Conservation (phyloP, 1,140 invertebrate species). For the Zaprionus inermis region DNA sequence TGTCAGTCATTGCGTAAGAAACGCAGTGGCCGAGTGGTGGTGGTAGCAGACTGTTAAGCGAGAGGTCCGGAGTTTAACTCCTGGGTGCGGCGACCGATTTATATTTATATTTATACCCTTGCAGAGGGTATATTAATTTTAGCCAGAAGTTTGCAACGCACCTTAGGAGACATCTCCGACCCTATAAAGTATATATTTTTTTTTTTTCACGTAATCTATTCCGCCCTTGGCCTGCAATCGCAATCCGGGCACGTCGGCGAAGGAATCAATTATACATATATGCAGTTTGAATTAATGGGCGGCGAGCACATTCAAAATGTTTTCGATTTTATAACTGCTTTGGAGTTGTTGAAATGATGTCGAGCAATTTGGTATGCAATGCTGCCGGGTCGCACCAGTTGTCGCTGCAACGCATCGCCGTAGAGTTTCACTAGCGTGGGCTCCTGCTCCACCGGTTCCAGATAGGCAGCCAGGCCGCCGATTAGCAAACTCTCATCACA, state of each 20-base stretch:
- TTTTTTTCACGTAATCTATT: constrained; percentile 34
- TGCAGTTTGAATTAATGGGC: constrained; percentile 21
- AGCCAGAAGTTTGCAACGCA: no score
- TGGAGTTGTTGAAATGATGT: constrained; percentile 86
- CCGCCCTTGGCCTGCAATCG: not conserved
- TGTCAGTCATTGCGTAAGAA: no score
- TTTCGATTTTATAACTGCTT: constrained; percentile 52
- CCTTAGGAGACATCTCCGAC: no score
- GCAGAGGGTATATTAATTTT: no score
- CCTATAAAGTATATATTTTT: constrained; percentile 27
- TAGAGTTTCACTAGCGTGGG: constrained; percentile 88
- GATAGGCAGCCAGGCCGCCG: constrained; percentile 86
- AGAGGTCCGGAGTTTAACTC: no score
- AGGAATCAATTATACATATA: constrained; percentile 21
- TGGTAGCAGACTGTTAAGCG: no score
- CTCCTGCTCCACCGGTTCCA: constrained; percentile 88
- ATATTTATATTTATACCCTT: no score
- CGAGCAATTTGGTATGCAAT: constrained; percentile 87
- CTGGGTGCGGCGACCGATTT: no score
- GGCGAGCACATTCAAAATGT: constrained; percentile 50
- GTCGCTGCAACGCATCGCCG: constrained; percentile 86
- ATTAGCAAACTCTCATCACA: constrained; percentile 87
- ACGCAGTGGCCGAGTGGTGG: no score
- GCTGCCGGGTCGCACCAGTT: constrained; percentile 86
- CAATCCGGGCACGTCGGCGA: not conserved